Base-by-base conservation (phyloP, 2,888 invertebrate species). In the Parnassius glacialis region DNA sequence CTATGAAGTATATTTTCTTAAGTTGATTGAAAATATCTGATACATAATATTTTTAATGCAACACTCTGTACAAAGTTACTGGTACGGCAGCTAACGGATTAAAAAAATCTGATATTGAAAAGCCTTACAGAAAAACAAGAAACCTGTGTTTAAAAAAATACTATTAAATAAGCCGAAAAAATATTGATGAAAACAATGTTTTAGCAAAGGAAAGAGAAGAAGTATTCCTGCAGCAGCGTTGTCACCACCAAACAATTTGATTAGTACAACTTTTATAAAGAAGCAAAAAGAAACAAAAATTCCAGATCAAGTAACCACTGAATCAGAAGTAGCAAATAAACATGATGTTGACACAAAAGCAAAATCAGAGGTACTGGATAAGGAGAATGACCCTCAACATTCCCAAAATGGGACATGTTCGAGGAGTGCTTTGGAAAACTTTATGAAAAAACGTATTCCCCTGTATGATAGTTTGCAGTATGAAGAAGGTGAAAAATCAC, bases 161-260 rank as follows among this genome's bases (percentile, higher is more conserved):
- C 5, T 7, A 34, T 34, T 5, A 7, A 7, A 5, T 25, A 7
- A 2, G 20, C 20, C 20, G 2, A 20, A 20, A 20, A 34, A 34
- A 7, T 34, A 7, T 7, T 34, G 7, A 5, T 34, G 34, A 34
- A 34, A 34, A 7, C 43, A 43, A 41, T 42, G 12, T 55, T 65
- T 63, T 74, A 89, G 89, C 58, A 85, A 82, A 78, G 84, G 80
- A n/a, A 90, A 88, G 75, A 76, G 90, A 62, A 79, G 80, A 70
- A 89, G 89, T 68, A 74, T 89, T 16, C 75, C 75, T 9, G 79
- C 71, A 13, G 50, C 58, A 50, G 48, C 66, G 2, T 64, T 64
- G 9, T 62, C 66, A 43, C 64, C 64, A 3, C 43, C 61, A 3
- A 51, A 61, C 25, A 67, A 76, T 64, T 59, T 73, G 7, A 71